phyloP scores from a whole-genome alignment of 2,888 invertebrate genomes.

The Nowickia ferox region DNA sequence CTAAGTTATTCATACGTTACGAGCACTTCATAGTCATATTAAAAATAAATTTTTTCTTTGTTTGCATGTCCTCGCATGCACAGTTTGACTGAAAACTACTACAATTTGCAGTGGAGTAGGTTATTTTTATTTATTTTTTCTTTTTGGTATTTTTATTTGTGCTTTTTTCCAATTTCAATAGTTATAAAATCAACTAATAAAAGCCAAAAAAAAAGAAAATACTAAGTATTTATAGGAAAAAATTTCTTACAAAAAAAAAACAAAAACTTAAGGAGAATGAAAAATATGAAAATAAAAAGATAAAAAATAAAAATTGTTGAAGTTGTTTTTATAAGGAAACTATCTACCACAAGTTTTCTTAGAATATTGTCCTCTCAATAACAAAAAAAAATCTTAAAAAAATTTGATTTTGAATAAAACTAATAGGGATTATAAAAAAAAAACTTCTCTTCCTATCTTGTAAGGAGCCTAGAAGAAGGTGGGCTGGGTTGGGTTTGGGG shows the following conservation, averaged over 20 bases:
- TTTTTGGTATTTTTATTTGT: neutral
- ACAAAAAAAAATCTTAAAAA: slow-evolving; percentile 3
- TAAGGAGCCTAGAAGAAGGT: too few species aligned
- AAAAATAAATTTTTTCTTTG: slow-evolving; percentile 25
- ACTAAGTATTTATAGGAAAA: neutral
- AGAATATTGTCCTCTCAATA: slow-evolving; percentile 7
- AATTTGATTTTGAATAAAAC: neutral
- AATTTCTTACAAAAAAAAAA: neutral
- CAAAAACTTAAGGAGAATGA: slow-evolving; percentile 11
- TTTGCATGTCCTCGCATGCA: slow-evolving; percentile 42
- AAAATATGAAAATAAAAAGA: slow-evolving; percentile 15
- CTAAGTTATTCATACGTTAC: slow-evolving; percentile 40
- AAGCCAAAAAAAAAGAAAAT: slow-evolving; percentile 10
- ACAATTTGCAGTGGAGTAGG: slow-evolving; percentile 47
- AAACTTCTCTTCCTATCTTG: neutral
- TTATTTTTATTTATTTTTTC: slow-evolving; percentile 31
- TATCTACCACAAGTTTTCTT: slow-evolving; percentile 41
- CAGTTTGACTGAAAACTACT: slow-evolving; percentile 53
- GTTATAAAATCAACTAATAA: slow-evolving; percentile 46
- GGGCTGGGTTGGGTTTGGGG: too few species aligned
- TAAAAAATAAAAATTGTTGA: slow-evolving; percentile 9
- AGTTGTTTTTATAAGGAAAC: slow-evolving; percentile 27
- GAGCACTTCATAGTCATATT: slow-evolving; percentile 21
- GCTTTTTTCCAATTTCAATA: slow-evolving; percentile 6
- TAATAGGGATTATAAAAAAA: neutral